Conservation (phyloP, 2,113 vertebrate species). For the Strix aluco region DNA sequence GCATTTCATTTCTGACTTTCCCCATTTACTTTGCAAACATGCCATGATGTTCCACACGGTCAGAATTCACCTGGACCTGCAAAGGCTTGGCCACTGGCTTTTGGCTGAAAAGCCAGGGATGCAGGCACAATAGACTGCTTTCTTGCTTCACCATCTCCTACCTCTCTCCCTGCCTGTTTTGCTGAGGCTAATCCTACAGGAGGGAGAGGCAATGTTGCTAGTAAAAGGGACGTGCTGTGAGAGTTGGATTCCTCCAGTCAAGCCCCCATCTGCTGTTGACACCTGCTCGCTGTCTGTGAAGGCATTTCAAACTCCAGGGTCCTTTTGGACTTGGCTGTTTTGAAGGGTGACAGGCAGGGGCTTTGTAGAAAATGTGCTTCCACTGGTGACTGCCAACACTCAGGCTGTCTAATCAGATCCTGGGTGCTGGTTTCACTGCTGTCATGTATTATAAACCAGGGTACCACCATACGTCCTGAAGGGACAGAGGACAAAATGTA, state of each 20-base stretch:
- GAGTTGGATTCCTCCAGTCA: background rate
- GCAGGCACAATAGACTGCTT: background rate
- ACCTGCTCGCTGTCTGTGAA: background rate
- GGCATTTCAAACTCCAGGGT: background rate
- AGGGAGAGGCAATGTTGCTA: background rate
- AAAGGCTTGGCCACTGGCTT: background rate
- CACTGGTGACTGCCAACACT: background rate
- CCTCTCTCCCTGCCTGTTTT: background rate
- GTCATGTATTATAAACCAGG: background rate
- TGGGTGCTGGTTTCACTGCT: background rate
- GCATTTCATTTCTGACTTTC: background rate
- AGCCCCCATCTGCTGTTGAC: background rate
- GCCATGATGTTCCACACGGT: background rate
- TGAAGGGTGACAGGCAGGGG: background rate
- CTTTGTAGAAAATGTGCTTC: background rate
- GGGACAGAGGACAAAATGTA: background rate
- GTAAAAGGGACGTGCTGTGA: background rate
- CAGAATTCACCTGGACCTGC: background rate
- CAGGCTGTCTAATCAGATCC: background rate
- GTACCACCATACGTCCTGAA: rapidly evolving
- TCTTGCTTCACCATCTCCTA: background rate
- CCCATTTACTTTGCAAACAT: background rate
- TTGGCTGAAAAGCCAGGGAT: background rate
- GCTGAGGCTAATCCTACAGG: background rate
- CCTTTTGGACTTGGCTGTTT: background rate